Base-by-base conservation (phyloP, 1,140 invertebrate genomes). In the Maniola jurtina region DNA sequence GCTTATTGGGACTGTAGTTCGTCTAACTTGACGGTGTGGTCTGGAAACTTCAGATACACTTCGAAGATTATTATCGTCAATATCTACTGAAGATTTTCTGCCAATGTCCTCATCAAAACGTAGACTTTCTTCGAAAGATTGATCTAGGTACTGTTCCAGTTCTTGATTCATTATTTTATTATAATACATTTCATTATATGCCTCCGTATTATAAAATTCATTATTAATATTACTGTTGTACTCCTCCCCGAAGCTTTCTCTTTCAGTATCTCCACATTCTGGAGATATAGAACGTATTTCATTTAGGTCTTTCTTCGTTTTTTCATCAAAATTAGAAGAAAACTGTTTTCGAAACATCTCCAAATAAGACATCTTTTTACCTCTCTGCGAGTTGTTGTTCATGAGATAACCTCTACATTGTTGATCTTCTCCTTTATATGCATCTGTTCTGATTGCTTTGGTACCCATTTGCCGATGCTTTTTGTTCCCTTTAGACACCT, bases 111-210 rank as follows among this genome's bases (percentile, higher is more conserved):
- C 75, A 36, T 72, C 69, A 35, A 84, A 77, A n/a, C 65, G 68
- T 42, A 85, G 65, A 33, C 65, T 69, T 48, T 83, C 77, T 56
- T 83, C 85, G 52, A 75, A 81, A 48, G 81, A 81, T 47, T 79
- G 70, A 65, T 86, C 80, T 33, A 87, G 55, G 63, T 79, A 81
- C 57, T 77, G 68, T 40, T 78, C 62, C 36, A 83, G 25, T 57
- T 84, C 83, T 69, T 72, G 65, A 33, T 83, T 78, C 40, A 90
- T 61, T 34, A 90, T 63, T 73, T 87, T 82, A 54, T 83, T 80
- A 54, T 90, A 90, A 65, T 81, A 88, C 9, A 90, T 80, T 74
- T 90, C 86, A 71, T 90, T 90, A 50, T 89, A 90, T 10, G 82
- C 68, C 61, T 90, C 88, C 2, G 84, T 89, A 36, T 90, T 83